A percentile compares a stretch with the other conserved stretches of the same genome.
These are phyloP conservation scores for Ochlodes sylvanus DNA, from an alignment of 2,888 invertebrate species.

Conservation along the genomic window DNA sequence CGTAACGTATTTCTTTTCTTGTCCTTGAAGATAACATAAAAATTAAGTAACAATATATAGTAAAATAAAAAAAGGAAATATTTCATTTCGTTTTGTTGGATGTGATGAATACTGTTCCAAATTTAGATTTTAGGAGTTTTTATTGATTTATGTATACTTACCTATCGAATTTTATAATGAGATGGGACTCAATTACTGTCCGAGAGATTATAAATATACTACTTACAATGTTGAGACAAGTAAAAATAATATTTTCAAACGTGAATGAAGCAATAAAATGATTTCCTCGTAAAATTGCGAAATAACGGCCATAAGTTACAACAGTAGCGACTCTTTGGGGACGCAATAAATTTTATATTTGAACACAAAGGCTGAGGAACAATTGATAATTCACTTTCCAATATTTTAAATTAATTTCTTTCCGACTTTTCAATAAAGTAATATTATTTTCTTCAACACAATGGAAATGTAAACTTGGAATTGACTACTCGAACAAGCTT, in stretches of 20 bases:
- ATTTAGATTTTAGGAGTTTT: too few species aligned
- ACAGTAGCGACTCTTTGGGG: not conserved
- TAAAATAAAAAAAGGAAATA: too few species aligned
- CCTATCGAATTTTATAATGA: too few species aligned
- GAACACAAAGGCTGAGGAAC: not conserved
- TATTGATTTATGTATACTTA: too few species aligned
- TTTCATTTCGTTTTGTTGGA: too few species aligned
- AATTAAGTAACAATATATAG: too few species aligned
- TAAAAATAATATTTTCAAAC: not conserved
- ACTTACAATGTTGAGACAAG: too few species aligned
- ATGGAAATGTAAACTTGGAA: not conserved
- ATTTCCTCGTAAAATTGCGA: not conserved
- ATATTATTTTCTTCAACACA: not conserved
- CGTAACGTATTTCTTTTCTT: too few species aligned
- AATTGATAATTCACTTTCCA: constrained; percentile 1
- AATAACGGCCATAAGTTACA: not conserved
- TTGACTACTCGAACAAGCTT: not conserved
- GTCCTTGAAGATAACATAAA: too few species aligned
- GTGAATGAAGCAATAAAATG: not conserved
- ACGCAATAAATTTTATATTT: constrained; percentile 2
- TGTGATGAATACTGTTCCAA: too few species aligned
- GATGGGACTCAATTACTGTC: too few species aligned
- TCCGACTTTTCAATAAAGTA: not conserved
- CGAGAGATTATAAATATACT: too few species aligned
- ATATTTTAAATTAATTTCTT: constrained; percentile 1